phyloP scores from a whole-genome alignment of 2,888 invertebrate species.

The Pardosa pseudoannulata region DNA sequence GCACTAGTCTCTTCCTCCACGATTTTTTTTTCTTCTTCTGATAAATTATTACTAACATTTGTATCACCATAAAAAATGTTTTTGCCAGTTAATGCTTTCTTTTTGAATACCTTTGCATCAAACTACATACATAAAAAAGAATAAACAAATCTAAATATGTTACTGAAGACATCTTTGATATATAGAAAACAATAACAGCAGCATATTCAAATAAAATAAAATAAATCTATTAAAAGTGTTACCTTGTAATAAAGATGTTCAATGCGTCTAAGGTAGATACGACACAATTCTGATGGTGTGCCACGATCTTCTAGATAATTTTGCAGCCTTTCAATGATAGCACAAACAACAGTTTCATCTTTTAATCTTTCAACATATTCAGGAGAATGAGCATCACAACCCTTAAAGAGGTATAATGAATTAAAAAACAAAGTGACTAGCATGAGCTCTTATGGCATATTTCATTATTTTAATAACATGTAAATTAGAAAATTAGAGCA shows the following conservation, averaged over 20 bases:
- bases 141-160: too few species aligned
- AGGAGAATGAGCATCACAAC: conserved; percentile 77
- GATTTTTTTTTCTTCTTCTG: conserved; percentile 25
- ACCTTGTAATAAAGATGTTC: conserved; percentile 98
- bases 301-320: conserved; percentile 86
- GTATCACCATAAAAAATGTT: background rate
- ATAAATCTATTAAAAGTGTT: too few species aligned
- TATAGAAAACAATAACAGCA: too few species aligned
- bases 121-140: conserved; percentile 79
- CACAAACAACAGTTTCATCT: conserved; percentile 93
- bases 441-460: too few species aligned
- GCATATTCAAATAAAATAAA: too few species aligned
- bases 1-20: conserved; percentile 82
- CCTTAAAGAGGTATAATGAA: too few species aligned
- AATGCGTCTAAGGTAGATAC: conserved; percentile 95
- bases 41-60: background rate
- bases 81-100: conserved; percentile 76
- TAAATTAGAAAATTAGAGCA: too few species aligned
- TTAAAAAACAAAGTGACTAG: too few species aligned
- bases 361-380: conserved; percentile 79
- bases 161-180: too few species aligned
- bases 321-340: conserved; percentile 91
- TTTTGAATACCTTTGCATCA: conserved; percentile 88
- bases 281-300: conserved; percentile 90
- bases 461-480: too few species aligned